Evolutionary conservation across 2,113 vertebrate genomes (phyloP).

Genomic region (Garra rufa): DNA sequence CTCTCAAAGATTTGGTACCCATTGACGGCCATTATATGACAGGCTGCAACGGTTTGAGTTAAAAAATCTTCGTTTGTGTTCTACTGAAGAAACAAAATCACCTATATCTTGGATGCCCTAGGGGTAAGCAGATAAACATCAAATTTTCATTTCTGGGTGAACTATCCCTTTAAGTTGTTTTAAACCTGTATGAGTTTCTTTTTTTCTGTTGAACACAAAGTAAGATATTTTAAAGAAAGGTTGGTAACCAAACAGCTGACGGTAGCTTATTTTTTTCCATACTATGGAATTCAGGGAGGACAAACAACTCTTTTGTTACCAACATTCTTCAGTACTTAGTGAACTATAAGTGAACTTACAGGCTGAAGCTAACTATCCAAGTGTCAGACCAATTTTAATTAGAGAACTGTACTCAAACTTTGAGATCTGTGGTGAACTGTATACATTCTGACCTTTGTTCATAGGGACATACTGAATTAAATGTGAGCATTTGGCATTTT

Average conservation of each 20-base stretch:
- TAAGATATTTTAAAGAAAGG: too few species aligned
- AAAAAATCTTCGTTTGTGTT: too few species aligned
- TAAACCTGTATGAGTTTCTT: too few species aligned
- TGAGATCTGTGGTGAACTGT: not conserved
- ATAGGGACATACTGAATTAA: not conserved
- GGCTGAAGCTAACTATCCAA: not conserved
- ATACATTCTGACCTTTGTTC: conserved; percentile 14
- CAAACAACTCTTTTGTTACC: not conserved
- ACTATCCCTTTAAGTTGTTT: too few species aligned
- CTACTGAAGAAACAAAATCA: too few species aligned
- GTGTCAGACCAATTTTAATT: conserved; percentile 12
- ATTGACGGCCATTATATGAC: too few species aligned
- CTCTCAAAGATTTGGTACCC: too few species aligned
- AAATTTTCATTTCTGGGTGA: too few species aligned
- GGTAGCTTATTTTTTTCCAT: not conserved
- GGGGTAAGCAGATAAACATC: too few species aligned
- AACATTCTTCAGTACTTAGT: not conserved
- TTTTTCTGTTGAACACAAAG: too few species aligned
- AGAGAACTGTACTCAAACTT: not conserved
- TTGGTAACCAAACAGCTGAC: not conserved
- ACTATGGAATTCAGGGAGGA: not conserved
- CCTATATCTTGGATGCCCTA: too few species aligned
- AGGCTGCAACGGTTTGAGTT: too few species aligned
- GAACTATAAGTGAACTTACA: not conserved
- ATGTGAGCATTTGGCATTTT: conserved; percentile 28